Evolutionary conservation across 1,140 invertebrate species (phyloP).

Genomic region (Diachasmimorpha longicaudata): DNA sequence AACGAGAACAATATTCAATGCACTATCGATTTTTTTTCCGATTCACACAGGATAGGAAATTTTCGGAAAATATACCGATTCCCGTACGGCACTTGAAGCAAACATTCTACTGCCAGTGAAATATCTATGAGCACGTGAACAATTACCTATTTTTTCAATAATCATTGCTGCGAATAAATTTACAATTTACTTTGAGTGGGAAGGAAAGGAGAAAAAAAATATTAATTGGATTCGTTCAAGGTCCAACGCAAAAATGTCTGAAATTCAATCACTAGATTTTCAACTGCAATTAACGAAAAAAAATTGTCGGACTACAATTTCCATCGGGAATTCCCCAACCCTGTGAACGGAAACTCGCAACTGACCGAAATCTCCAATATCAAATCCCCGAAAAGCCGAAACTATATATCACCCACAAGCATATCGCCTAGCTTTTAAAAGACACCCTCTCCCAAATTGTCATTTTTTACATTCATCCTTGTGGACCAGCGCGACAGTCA

Average conservation of each 20-base stretch:
- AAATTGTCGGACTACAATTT: neutral
- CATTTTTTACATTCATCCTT: neutral
- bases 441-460: neutral
- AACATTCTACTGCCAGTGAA: no score
- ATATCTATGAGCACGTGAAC: no score
- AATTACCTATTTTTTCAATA: no score
- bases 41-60: neutral
- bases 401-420: neutral
- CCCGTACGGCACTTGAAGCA: neutral
- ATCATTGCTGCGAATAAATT: no score
- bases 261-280: neutral
- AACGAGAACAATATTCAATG: neutral
- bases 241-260: no score
- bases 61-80: neutral
- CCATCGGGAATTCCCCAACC: no score
- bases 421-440: neutral
- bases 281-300: no score
- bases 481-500: constrained; percentile 20
- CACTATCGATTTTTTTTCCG: neutral
- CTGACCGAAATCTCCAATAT: neutral
- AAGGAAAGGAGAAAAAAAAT: neutral
- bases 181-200: no score
- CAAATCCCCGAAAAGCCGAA: neutral
- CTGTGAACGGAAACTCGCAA: neutral
- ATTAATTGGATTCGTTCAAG: no score